Evolutionary conservation across 2,113 vertebrate species (phyloP).

Genomic region (Rhinolophus sinicus): DNA sequence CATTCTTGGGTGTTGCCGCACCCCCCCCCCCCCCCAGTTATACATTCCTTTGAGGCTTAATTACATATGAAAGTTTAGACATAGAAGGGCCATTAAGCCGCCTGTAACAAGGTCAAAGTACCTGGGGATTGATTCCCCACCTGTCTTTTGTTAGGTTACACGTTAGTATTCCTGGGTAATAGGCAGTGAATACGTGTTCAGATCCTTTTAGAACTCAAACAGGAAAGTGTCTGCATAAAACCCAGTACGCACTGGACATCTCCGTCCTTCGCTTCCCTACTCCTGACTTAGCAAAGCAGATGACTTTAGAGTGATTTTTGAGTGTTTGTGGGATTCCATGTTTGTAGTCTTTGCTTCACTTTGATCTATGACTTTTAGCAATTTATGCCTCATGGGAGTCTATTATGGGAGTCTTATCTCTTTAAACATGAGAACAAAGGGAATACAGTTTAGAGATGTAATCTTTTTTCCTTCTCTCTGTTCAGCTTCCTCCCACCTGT

Average conservation of each 20-base stretch:
- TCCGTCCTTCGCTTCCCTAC: not conserved
- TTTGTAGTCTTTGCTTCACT: not conserved
- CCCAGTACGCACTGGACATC: not conserved
- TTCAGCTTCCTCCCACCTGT: not conserved
- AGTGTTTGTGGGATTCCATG: not conserved
- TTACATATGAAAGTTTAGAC: slow-evolving; percentile 26
- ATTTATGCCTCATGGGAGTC: not conserved
- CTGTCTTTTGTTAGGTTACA: not conserved
- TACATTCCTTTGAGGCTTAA: slow-evolving; percentile 1
- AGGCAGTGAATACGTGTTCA: not conserved
- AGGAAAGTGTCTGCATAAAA: not conserved
- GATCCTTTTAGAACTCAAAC: not conserved
- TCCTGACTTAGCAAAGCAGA: not conserved
- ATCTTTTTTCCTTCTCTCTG: slow-evolving; percentile 29
- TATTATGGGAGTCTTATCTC: not conserved
- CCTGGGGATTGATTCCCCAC: not conserved
- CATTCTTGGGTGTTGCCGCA: not conserved
- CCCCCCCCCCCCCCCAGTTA: not conserved
- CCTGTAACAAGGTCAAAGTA: not conserved
- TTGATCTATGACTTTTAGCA: not conserved
- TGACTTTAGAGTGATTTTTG: not conserved
- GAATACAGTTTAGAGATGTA: not conserved
- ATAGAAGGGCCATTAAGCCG: not conserved
- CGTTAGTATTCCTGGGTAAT: not conserved
- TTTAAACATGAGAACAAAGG: slow-evolving; percentile 21